These are phyloP conservation scores for Apeltes quadracus DNA, from an alignment of 2,113 vertebrate genomes.

Conservation along the genomic window DNA sequence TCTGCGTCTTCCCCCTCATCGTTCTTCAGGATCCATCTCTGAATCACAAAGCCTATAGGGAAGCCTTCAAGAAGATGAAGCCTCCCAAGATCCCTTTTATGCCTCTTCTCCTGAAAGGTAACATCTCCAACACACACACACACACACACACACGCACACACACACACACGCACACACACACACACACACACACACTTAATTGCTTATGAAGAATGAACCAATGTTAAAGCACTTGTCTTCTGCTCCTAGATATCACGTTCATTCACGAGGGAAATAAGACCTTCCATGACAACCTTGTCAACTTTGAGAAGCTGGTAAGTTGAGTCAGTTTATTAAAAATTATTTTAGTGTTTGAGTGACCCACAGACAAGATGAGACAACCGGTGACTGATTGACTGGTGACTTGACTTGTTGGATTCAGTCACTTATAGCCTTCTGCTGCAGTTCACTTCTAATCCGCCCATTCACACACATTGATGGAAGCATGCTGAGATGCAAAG, in stretches of 20 bases:
- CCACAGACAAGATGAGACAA: background rate
- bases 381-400: background rate
- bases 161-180: conserved; percentile 11
- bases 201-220: conserved; percentile 1
- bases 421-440: background rate
- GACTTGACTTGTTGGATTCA: no score
- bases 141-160: conserved; percentile 11
- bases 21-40: conserved; percentile 92
- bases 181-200: background rate
- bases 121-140: background rate
- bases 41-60: conserved; percentile 98
- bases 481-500: background rate
- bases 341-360: background rate
- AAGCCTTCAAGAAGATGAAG: conserved; percentile 98
- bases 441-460: background rate
- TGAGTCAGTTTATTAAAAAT: background rate
- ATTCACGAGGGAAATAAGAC: conserved; percentile 99
- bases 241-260: conserved; percentile 92
- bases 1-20: background rate
- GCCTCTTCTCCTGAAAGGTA: conserved; percentile 98
- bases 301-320: conserved; percentile 98
- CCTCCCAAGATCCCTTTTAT: conserved; percentile 98
- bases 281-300: conserved; percentile 98
- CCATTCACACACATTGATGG: background rate
- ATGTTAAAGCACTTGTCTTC: conserved; percentile 4